Evolutionary conservation across 1,140 invertebrate species (phyloP), one percentile per base, ranked within the genome.

Genomic region (Elysia chlorotica): DNA sequence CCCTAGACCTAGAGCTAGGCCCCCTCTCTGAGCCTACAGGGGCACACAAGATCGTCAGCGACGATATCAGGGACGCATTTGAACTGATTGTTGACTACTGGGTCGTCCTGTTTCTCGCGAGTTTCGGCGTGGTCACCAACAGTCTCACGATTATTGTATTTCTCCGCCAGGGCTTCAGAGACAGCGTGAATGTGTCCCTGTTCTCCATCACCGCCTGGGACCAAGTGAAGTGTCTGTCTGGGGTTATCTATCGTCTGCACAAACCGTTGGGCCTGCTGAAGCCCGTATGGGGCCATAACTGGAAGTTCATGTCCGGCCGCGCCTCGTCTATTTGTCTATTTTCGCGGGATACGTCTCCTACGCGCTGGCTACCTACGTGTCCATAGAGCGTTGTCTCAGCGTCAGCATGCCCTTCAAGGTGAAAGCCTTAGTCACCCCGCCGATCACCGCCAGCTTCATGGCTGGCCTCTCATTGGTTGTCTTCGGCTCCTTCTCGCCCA

Each of bases 331-430:
- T 23, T 37, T n/a, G 1, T 19, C 4, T 37, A 37, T 4, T 33
- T 65, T 36, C 25, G 25, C 25, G 17, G 56, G 56, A 10, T 59
- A 17, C 56, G 56, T 59, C 56, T 21, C 17, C 25, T 59, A 10
- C 56, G 17, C 56, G 10, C 56, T 59, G 17, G 25, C 56, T 17
- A 25, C 56, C 25, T 59, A 59, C 56, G 56, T 59, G 17, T 59
- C 56, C 56, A 28, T 25, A 28, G 56, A 59, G 56, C 17, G 56
- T 10, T 59, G 56, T 25, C 25, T 59, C 14, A 17, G 56, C 25
- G 56, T 59, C 6, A 59, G 56, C 56, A 59, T 59, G 56, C 56
- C 56, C 25, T 59, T 59, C 25, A 59, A 59, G 56, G 56, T 59
- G 14, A 59, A 59, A 25, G 17, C 10, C 56, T 17, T 59, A 17